A percentile compares a stretch with the other conserved stretches of the same genome.
Conservation (phyloP, 53 echinoderm and acorn worm genomes). For the Echinarachnius parma region DNA sequence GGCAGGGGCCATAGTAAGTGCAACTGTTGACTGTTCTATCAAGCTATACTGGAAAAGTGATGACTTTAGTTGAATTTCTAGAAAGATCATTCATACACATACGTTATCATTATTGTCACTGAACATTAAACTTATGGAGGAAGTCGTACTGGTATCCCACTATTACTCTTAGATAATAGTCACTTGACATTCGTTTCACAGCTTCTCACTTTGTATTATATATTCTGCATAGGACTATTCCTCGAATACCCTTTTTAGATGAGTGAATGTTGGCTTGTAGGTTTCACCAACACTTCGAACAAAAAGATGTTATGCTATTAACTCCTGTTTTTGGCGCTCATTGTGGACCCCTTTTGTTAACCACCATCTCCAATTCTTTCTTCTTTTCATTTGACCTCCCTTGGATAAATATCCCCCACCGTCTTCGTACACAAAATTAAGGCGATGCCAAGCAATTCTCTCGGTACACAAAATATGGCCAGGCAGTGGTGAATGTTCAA, state of each 20-base stretch:
- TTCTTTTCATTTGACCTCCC: conserved; percentile 26
- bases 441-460: not conserved
- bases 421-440: conserved; percentile 23
- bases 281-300: conserved; percentile 28
- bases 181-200: too few species aligned
- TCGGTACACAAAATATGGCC: conserved; percentile 10
- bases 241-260: too few species aligned
- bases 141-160: too few species aligned
- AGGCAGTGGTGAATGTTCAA: conserved; percentile 12
- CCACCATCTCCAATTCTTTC: conserved; percentile 23
- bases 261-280: too few species aligned
- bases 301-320: conserved; percentile 50
- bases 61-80: too few species aligned
- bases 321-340: conserved; percentile 7
- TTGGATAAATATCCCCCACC: conserved; percentile 44
- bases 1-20: not conserved
- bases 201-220: too few species aligned
- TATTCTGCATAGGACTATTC: too few species aligned
- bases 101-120: too few species aligned
- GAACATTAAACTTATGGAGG: too few species aligned
- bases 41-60: too few species aligned
- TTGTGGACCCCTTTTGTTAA: conserved; percentile 13
- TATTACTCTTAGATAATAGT: too few species aligned
- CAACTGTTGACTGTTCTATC: not conserved
- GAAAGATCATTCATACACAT: too few species aligned